phyloP scores from a whole-genome alignment of 2,888 invertebrate genomes.

The Steinernema hermaphroditum region DNA sequence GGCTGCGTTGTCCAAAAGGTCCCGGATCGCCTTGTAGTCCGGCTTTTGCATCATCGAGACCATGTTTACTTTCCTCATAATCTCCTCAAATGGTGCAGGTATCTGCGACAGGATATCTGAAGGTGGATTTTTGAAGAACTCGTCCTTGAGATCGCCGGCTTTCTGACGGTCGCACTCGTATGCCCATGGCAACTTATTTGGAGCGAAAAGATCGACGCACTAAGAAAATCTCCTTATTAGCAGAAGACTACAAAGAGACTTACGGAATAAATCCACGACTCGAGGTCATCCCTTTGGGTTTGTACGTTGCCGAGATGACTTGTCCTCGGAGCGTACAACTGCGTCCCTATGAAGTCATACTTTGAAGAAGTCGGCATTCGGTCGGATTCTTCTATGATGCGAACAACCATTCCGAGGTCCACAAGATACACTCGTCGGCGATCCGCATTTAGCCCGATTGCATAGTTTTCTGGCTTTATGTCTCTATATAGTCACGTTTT shows the following conservation, averaged over 20 bases:
- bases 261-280: constrained; percentile 23
- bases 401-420: neutral
- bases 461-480: constrained; percentile 7
- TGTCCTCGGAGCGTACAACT: neutral
- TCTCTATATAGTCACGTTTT: neutral
- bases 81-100: constrained; percentile 5
- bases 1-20: neutral
- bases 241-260: too few species aligned
- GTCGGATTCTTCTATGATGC: neutral
- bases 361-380: neutral
- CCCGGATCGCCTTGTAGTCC: constrained; percentile 15
- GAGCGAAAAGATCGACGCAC: constrained; percentile 21
- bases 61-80: neutral
- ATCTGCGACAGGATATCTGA: neutral
- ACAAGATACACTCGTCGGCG: constrained; percentile 6
- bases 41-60: neutral
- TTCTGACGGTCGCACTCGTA: constrained; percentile 10
- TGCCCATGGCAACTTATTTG: constrained; percentile 1
- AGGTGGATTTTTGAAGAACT: constrained; percentile 3
- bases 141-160: neutral
- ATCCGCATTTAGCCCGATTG: neutral
- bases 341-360: constrained; percentile 17
- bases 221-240: neutral
- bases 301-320: constrained; percentile 12
- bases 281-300: neutral